These are phyloP conservation scores for Caenorhabditis sp. DNA, from an alignment of 2,888 invertebrate species.

Conservation along the genomic window DNA sequence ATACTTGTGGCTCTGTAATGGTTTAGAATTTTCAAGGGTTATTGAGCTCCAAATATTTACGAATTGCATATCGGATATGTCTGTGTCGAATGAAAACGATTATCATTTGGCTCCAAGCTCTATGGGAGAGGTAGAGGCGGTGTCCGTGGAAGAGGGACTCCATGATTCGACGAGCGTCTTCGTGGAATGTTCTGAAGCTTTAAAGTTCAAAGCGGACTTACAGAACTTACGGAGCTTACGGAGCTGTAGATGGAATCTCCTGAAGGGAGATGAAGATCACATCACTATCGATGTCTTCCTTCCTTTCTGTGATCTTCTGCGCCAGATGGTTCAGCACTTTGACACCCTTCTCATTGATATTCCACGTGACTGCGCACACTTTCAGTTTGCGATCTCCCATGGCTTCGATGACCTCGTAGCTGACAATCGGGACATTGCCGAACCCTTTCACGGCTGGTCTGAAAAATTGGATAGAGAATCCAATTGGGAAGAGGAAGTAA, in stretches of 20 bases:
- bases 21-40: not conserved
- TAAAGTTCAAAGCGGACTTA: not conserved
- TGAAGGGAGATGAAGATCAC: conserved; percentile 79
- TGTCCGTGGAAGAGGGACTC: conserved; percentile 72
- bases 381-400: conserved; percentile 63
- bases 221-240: no score
- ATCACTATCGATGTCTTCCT: conserved; percentile 72
- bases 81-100: conserved; percentile 77
- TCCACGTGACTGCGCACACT: conserved; percentile 76
- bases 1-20: conserved; percentile 71
- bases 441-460: conserved; percentile 69
- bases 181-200: conserved; percentile 77
- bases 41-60: conserved; percentile 59
- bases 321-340: conserved; percentile 65
- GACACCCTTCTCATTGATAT: conserved; percentile 76
- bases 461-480: not conserved
- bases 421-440: conserved; percentile 71
- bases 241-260: conserved; percentile 78
- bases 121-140: conserved; percentile 76
- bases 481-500: not conserved
- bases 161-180: conserved; percentile 73
- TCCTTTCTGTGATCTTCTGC: conserved; percentile 60
- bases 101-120: conserved; percentile 82
- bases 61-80: conserved; percentile 78
- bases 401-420: conserved; percentile 66